Base-by-base conservation (phyloP, 2,888 invertebrate genomes). In the Tricholauxania praeusta region DNA sequence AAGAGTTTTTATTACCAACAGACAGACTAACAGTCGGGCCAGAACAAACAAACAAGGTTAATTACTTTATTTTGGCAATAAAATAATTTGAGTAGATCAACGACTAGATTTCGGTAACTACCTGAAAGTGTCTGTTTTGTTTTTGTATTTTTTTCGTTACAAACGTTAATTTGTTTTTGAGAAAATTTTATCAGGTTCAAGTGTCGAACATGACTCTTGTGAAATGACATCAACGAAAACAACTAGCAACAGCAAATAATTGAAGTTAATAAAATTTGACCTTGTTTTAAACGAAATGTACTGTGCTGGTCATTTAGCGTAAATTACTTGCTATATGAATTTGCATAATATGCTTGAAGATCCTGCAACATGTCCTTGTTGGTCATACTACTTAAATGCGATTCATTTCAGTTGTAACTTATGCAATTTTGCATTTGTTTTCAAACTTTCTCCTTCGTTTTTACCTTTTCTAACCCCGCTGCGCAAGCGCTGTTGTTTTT, bases 31-130 rank as follows among this genome's bases (percentile, higher is more conserved):
- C 47, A 51, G 47, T 59, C 64, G 51, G 59, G 71, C 47, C 57
- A 51, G 48, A 64, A 66, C 74, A 64, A 57, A 68, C 69, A 60
- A 71, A 64, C 75, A 75, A 77, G 77, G 77, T 76, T 73, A 76
- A 75, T 76, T 73, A 72, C 66, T 72, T 74, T 65, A 74, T 76
- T 76, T 72, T 51, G 74, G 71, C 5, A 52, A 68, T 74, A 68
- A 72, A 73, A 60, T 66, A 57, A 64, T 7, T 22, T 51, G 51
- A 64, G 32, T 64, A 7, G 22, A 19, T 57, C 22, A 22, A 47
- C 64, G 64, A 22, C 64, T 19, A 57, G 57, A 57, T 22, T 12
- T 28, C 7, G 28, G 39, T 62, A 32, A 4, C 62, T 62, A 62
- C 62, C 63, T 63, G 63, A 17, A n/a, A 39, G 28, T 39, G 39